phyloP scores from a whole-genome alignment of 2,797 vertebrate species.

The Psittacula derbiana region DNA sequence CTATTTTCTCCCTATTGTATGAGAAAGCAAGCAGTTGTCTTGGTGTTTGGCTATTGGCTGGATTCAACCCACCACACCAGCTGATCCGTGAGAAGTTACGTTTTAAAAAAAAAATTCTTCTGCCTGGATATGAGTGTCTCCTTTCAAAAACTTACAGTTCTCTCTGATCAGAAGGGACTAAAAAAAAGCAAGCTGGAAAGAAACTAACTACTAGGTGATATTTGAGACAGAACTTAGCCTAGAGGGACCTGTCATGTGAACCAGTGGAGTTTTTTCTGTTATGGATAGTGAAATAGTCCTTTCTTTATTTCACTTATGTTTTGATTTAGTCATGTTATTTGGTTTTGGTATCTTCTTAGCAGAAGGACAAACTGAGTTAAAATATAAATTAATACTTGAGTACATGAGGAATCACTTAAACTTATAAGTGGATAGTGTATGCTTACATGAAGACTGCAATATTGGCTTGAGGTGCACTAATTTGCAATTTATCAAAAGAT shows the following conservation, averaged over 20 bases:
- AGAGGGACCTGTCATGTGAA: background rate
- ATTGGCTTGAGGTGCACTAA: background rate
- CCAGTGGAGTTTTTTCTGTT: background rate
- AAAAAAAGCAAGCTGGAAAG: background rate
- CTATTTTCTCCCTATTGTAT: background rate
- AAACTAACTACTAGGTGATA: background rate
- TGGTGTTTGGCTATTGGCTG: background rate
- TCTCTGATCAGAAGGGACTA: background rate
- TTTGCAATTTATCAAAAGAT: background rate
- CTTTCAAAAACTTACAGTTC: background rate
- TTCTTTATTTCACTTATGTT: background rate
- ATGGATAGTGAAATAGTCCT: background rate
- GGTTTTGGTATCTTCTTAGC: background rate
- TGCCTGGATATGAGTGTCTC: background rate
- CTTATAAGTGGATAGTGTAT: background rate
- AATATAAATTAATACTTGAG: background rate
- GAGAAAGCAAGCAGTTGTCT: background rate
- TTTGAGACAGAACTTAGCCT: background rate
- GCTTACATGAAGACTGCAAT: background rate
- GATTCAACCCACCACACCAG: background rate
- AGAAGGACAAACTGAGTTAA: background rate
- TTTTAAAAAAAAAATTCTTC: background rate
- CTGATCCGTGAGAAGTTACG: background rate
- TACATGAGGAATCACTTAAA: background rate
- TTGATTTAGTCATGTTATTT: background rate